Evolutionary conservation across 2,888 invertebrate genomes (phyloP).

Genomic region (Dryocosmus kuriphilus): DNA sequence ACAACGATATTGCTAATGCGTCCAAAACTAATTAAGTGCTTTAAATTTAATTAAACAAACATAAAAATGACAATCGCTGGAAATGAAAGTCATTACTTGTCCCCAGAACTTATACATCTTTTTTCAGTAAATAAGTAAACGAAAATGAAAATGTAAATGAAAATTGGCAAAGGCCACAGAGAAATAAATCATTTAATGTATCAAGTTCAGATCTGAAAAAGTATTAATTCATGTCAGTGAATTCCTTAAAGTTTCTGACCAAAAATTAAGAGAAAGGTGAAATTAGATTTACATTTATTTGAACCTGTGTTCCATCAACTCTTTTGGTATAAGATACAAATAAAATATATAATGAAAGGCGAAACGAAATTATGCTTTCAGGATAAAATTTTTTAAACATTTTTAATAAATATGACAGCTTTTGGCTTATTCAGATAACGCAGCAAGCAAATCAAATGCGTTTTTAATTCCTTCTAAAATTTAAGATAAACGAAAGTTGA

Average conservation of each 20-base stretch:
- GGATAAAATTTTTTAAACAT: neutral
- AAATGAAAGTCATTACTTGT: neutral
- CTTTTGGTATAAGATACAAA: neutral
- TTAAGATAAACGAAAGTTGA: neutral
- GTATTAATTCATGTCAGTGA: neutral
- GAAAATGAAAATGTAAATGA: neutral
- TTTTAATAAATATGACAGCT: conserved; percentile 7
- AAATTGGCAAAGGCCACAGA: neutral
- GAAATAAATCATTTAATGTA: neutral
- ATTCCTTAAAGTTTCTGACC: neutral
- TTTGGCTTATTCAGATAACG: conserved; percentile 22
- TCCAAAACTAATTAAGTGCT: neutral
- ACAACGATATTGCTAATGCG: conserved; percentile 11
- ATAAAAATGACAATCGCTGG: neutral
- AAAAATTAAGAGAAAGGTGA: too few species aligned
- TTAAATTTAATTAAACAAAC: neutral
- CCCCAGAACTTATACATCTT: neutral
- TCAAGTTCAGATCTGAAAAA: conserved; percentile 21
- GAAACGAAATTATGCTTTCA: neutral
- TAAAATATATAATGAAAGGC: neutral
- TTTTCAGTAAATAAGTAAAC: neutral
- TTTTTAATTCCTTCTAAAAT: neutral
- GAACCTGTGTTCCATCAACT: too few species aligned
- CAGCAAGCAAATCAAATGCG: neutral
- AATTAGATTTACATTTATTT: neutral